Percentiles rank a stretch among this genome's conserved stretches.
Evolutionary conservation across 2,797 vertebrate species (phyloP).

Genomic region (Pipistrellus pipistrellus): DNA sequence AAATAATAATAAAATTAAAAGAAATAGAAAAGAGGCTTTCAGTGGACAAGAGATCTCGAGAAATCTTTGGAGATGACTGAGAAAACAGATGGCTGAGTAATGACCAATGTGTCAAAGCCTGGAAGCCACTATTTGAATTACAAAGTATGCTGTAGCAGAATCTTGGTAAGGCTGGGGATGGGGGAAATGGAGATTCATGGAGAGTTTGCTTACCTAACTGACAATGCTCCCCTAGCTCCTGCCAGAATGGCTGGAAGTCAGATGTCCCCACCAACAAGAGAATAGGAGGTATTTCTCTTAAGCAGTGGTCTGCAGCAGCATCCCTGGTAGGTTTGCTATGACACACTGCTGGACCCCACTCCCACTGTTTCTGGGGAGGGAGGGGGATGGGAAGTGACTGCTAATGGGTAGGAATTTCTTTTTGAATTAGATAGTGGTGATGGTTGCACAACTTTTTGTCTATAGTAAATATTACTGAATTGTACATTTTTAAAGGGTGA

Average conservation of each 20-base stretch:
- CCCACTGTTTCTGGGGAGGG: neutral
- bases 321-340: neutral
- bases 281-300: neutral
- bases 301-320: neutral
- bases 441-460: neutral
- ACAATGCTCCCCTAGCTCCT: neutral
- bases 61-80: slow-evolving; percentile 53
- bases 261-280: neutral
- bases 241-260: neutral
- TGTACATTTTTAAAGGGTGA: neutral
- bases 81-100: slow-evolving; percentile 22
- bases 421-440: slow-evolving; percentile 6
- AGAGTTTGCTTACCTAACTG: neutral
- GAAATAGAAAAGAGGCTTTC: neutral
- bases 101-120: neutral
- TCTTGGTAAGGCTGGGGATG: neutral
- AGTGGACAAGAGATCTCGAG: neutral
- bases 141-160: neutral
- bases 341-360: neutral
- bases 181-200: neutral
- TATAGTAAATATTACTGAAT: neutral
- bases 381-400: neutral
- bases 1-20: slow-evolving; percentile 5
- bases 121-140: neutral
- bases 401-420: slow-evolving; percentile 1